Conservation (phyloP, 2,113 vertebrate species). For the Marcusenius ussheri region DNA sequence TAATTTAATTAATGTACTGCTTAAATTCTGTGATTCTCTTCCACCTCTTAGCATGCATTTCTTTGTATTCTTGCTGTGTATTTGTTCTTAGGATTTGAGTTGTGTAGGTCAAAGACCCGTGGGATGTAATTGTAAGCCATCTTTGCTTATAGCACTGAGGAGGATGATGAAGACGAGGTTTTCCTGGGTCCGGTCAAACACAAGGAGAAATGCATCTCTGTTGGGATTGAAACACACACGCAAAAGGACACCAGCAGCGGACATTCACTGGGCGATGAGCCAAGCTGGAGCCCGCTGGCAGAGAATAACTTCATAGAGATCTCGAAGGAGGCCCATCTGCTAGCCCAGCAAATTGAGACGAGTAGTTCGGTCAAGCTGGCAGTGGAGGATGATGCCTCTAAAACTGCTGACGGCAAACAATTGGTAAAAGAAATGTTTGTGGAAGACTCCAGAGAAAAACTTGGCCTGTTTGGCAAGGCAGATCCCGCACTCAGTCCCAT, state of each 20-base stretch:
- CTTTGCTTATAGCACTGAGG: constrained; percentile 52
- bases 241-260: not conserved
- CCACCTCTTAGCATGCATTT: not conserved
- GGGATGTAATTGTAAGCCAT: not conserved
- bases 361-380: constrained; percentile 24
- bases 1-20: not conserved
- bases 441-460: constrained; percentile 60
- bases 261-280: constrained; percentile 18
- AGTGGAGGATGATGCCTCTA: not conserved
- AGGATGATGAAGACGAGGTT: constrained; percentile 80
- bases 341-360: constrained; percentile 67
- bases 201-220: constrained; percentile 63
- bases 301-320: constrained; percentile 76
- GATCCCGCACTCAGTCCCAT: constrained; percentile 54
- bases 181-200: constrained; percentile 69
- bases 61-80: not conserved
- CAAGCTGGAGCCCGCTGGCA: constrained; percentile 65
- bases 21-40: not conserved
- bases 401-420: not conserved
- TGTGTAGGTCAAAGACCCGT: not conserved
- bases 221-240: constrained; percentile 29
- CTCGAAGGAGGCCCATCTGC: constrained; percentile 71
- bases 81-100: not conserved
- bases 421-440: constrained; percentile 62
- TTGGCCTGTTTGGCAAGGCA: constrained; percentile 54